These are phyloP conservation scores for Bombylius discolor DNA, from an alignment of 2,888 invertebrate genomes.

Conservation along the genomic window DNA sequence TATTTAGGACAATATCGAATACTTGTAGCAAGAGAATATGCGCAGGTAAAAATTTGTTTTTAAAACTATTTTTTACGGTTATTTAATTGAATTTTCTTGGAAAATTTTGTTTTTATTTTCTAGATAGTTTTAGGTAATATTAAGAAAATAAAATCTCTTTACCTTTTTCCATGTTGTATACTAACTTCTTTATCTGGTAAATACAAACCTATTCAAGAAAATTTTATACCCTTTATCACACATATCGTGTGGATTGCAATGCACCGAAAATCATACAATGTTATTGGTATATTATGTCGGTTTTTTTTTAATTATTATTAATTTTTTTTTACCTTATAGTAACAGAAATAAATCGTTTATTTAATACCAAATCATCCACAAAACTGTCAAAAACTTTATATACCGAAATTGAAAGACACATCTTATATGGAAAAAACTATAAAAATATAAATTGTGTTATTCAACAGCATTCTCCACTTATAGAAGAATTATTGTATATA, in stretches of 20 bases:
- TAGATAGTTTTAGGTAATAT: too few species aligned
- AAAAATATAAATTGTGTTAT: neutral
- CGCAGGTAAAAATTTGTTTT: conserved; percentile 13
- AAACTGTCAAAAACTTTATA: too few species aligned
- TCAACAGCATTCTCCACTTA: too few species aligned
- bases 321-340: too few species aligned
- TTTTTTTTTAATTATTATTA: too few species aligned
- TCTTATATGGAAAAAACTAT: neutral
- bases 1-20: conserved; percentile 28
- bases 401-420: too few species aligned
- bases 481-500: conserved; percentile 22
- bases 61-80: conserved; percentile 15
- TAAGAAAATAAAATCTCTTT: conserved; percentile 7
- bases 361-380: too few species aligned
- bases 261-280: conserved; percentile 26
- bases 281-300: conserved; percentile 15
- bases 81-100: too few species aligned
- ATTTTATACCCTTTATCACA: conserved; percentile 26
- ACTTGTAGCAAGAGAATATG: conserved; percentile 30
- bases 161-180: conserved; percentile 23
- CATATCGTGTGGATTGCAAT: conserved; percentile 31
- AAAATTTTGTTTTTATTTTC: too few species aligned
- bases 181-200: conserved; percentile 24
- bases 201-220: conserved; percentile 26
- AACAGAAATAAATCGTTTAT: too few species aligned